A percentile compares a stretch with the other conserved stretches of the same genome.
Evolutionary conservation across 2,888 invertebrate species (phyloP).

Genomic region (Empis stercorea): DNA sequence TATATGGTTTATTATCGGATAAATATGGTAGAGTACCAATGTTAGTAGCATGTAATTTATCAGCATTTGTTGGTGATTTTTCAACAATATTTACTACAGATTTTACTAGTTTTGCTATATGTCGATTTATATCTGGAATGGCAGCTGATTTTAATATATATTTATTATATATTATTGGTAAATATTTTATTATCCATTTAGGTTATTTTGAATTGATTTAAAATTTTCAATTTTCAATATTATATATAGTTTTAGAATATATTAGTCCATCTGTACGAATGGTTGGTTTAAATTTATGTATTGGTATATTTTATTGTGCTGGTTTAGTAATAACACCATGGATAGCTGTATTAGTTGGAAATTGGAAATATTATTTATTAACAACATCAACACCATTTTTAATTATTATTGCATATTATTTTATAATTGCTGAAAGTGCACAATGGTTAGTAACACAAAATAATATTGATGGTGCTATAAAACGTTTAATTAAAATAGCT

Average conservation of each 20-base stretch:
- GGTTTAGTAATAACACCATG: slow-evolving; percentile 36
- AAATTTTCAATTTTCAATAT: not conserved
- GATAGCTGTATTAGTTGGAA: slow-evolving; percentile 28
- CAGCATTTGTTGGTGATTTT: slow-evolving; percentile 41
- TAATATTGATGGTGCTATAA: slow-evolving; percentile 33
- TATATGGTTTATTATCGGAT: slow-evolving; percentile 44
- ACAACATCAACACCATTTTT: slow-evolving; percentile 34
- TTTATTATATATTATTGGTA: slow-evolving; percentile 48
- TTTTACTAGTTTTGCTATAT: slow-evolving; percentile 36
- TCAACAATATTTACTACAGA: slow-evolving; percentile 37
- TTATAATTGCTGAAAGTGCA: slow-evolving; percentile 40
- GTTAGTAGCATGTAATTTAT: slow-evolving; percentile 39
- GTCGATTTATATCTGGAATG: slow-evolving; percentile 44
- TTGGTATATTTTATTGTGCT: slow-evolving; percentile 39
- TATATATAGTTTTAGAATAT: slow-evolving; percentile 40
- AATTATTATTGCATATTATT: slow-evolving; percentile 31
- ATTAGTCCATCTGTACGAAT: slow-evolving; percentile 38
- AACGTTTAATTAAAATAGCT: slow-evolving; percentile 37
- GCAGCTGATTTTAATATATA: slow-evolving; percentile 45
- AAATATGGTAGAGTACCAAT: slow-evolving; percentile 42
- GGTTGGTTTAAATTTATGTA: slow-evolving; percentile 38
- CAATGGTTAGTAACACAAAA: slow-evolving; percentile 41
- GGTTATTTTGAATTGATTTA: slow-evolving; percentile 10
- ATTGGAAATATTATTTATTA: slow-evolving; percentile 37
- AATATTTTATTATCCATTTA: slow-evolving; percentile 11